A percentile compares a stretch with the other conserved stretches of the same genome.
Evolutionary conservation across 2,888 invertebrate species (phyloP).

Genomic region (Cataglyphis rosenhaueri): DNA sequence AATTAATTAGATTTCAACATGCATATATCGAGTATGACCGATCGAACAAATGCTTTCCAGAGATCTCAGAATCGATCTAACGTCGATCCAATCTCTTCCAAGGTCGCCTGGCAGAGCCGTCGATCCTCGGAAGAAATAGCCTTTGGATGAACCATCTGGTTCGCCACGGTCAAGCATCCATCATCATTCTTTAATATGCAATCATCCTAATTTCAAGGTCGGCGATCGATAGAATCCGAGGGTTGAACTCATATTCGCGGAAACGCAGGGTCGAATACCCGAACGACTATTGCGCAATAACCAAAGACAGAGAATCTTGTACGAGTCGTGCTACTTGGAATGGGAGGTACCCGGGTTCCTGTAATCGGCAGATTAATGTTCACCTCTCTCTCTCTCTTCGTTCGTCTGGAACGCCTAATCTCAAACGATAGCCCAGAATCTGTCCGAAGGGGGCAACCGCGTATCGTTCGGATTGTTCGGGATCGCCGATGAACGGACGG

Average conservation of each 20-base stretch:
- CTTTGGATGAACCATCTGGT: neutral
- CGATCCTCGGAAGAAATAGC: neutral
- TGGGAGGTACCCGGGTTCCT: slow-evolving; percentile 83
- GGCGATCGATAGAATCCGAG: slow-evolving; percentile 22
- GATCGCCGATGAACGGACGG: slow-evolving; percentile 47
- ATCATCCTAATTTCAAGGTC: slow-evolving; percentile 45
- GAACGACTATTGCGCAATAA: slow-evolving; percentile 81
- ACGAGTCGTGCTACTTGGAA: slow-evolving; percentile 81
- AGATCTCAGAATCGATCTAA: neutral
- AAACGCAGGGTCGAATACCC: slow-evolving; percentile 61
- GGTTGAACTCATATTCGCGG: slow-evolving; percentile 13
- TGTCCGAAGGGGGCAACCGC: slow-evolving; percentile 41
- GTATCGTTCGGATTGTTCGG: slow-evolving; percentile 62
- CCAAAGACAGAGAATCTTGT: slow-evolving; percentile 81
- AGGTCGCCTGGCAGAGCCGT: neutral
- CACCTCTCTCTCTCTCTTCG: slow-evolving; percentile 66
- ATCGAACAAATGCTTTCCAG: slow-evolving; percentile 38
- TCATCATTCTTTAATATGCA: slow-evolving; percentile 9
- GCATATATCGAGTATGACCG: slow-evolving; percentile 26
- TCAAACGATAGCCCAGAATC: slow-evolving; percentile 71
- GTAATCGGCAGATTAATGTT: slow-evolving; percentile 85
- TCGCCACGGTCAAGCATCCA: neutral
- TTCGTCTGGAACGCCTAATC: slow-evolving; percentile 69
- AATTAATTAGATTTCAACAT: slow-evolving; percentile 39
- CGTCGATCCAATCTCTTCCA: neutral